Conservation (phyloP, 2,113 vertebrate genomes). For the Oplegnathus fasciatus region DNA sequence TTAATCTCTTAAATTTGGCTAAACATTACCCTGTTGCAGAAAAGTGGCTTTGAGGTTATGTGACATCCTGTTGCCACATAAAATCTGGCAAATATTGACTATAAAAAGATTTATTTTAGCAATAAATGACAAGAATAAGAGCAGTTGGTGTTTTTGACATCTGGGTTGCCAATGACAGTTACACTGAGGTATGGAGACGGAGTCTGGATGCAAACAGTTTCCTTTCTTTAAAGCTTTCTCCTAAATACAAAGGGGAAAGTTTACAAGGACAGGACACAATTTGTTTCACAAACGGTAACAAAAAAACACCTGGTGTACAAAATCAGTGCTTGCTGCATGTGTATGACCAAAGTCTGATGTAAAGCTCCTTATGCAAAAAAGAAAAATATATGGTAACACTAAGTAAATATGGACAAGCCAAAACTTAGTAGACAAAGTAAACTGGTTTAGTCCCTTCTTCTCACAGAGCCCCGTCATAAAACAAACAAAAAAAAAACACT, state of each 20-base stretch:
- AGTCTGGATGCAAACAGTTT: not conserved
- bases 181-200: conserved; percentile 35
- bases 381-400: not conserved
- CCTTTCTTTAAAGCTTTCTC: conserved; percentile 1
- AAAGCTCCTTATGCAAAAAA: not conserved
- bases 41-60: not conserved
- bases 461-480: not conserved
- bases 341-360: conserved; percentile 3
- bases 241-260: not conserved
- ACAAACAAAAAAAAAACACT: not conserved
- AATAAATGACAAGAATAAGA: not conserved
- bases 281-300: not conserved
- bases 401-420: not conserved
- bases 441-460: conserved; percentile 39
- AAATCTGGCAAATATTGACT: not conserved
- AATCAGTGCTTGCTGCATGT: conserved; percentile 46
- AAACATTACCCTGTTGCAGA: conserved; percentile 1
- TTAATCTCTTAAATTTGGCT: conserved; percentile 8
- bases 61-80: not conserved
- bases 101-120: not conserved
- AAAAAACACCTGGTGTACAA: not conserved
- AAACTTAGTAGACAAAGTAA: not conserved
- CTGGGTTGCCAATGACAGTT: not conserved
- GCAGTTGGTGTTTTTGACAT: not conserved
- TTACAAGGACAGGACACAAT: not conserved